Evolutionary conservation across 1,140 invertebrate species (phyloP), one percentile per base, ranked within the genome.

Genomic region (Hylyphantes graminicola): DNA sequence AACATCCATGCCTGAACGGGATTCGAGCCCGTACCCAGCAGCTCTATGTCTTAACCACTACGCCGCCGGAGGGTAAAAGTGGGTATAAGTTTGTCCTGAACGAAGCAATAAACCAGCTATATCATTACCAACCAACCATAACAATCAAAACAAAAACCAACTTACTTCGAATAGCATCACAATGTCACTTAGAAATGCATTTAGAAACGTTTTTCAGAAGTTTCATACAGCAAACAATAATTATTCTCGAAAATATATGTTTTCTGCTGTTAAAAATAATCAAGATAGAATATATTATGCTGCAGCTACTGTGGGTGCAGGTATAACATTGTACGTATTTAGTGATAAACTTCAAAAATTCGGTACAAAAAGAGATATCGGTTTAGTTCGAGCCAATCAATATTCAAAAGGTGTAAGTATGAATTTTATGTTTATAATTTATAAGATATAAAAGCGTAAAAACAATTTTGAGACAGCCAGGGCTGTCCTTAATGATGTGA

Each of bases 271-370:
- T 61, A 11, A 59, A 12, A 48, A 68, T 13, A 76, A 85, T 50
- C 57, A 77, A 59, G 82, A 85, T 8, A 77, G 53, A 53, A 19
- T 76, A 17, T 85, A 77, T 70, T 85, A 85, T 61, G 15, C 70
- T 3, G 53, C 51, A n/a, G 82, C 51, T 57, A 63, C 19, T 51
- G 54, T 77, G 11, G 82, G 82, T 10, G 65, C 74, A 17, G 74
- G 63, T 8, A 53, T 77, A 55, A 85, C 73, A n/a, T 70, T 85
- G 8, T 50, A 70, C 15, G 72, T 85, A 17, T 85, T 85, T 17
- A 72, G 82, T 51, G 74, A 85, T 51, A 77, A 77, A 72, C 74
- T 85, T 10, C 82, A 85, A 67, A 85, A 85, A 50, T 85, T 85
- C 57, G 82, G 82, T 70, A 77, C 82, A 7, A 76, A 55, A 70